A percentile compares a stretch with the other conserved stretches of the same genome.
These are phyloP conservation scores for Tiliqua scincoides DNA, from an alignment of 2,113 vertebrate species.

Conservation along the genomic window DNA sequence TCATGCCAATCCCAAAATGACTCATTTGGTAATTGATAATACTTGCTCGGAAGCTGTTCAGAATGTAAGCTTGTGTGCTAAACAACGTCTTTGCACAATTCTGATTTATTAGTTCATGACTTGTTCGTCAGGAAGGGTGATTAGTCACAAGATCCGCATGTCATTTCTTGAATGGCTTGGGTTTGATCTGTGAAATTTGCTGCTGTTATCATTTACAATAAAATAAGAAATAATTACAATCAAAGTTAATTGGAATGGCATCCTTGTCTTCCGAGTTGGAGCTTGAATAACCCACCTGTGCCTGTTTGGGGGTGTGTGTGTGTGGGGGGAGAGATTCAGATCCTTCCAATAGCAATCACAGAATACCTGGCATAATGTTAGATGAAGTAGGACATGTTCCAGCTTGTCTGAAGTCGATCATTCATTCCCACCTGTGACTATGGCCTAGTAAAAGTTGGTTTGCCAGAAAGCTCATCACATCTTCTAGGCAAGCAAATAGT, in stretches of 20 bases:
- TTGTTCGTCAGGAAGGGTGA: constrained; percentile 6
- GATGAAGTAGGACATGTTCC: background rate
- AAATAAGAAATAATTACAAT: background rate
- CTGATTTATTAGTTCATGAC: constrained; percentile 27
- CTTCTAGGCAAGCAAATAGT: background rate
- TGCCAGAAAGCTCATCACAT: background rate
- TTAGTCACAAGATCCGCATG: constrained; percentile 28
- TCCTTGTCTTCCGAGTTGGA: background rate
- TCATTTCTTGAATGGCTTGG: constrained; percentile 23
- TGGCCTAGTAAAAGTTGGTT: background rate
- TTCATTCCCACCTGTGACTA: background rate
- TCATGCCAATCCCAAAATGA: constrained; percentile 11
- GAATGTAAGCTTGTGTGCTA: background rate
- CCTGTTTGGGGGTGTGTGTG: background rate
- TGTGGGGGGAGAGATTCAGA: background rate
- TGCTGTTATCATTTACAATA: background rate
- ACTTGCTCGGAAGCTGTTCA: constrained; percentile 6
- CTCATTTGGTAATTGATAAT: constrained; percentile 11
- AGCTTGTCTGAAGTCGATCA: background rate
- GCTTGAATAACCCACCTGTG: background rate
- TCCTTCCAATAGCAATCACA: background rate
- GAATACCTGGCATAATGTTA: background rate
- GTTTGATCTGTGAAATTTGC: constrained; percentile 5
- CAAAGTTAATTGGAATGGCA: background rate
- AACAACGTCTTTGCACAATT: constrained; percentile 11